These are phyloP conservation scores for Octodon degus DNA, from an alignment of 2,113 vertebrate species.

Conservation along the genomic window DNA sequence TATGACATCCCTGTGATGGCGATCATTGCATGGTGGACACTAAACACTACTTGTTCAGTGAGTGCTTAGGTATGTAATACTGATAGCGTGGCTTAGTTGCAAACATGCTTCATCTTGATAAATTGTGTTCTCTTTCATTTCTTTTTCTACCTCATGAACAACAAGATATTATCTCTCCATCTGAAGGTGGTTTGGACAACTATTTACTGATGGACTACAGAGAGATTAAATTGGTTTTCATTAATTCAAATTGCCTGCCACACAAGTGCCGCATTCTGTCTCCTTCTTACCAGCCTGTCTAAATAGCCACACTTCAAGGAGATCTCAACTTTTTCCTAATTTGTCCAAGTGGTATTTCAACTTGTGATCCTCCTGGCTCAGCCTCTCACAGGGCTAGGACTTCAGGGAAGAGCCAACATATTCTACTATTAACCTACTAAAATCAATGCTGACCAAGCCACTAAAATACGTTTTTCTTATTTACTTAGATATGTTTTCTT, in stretches of 20 bases:
- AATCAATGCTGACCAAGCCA: neutral
- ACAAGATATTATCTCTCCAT: neutral
- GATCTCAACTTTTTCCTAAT: neutral
- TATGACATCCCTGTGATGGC: neutral
- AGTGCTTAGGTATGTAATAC: neutral
- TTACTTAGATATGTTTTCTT: neutral
- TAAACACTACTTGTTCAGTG: neutral
- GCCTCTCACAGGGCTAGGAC: too few species aligned
- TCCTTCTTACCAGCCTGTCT: neutral
- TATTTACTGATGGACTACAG: neutral
- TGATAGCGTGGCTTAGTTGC: neutral
- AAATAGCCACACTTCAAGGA: neutral
- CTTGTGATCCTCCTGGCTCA: neutral
- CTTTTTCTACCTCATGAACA: neutral
- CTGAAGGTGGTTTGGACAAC: neutral
- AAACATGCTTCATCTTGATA: neutral
- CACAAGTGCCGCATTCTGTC: neutral
- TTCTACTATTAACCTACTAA: neutral
- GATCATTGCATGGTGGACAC: neutral
- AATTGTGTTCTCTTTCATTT: neutral
- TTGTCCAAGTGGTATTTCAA: neutral
- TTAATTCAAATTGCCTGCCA: neutral
- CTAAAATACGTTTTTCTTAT: neutral
- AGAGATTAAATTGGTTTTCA: neutral
- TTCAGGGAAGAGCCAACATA: neutral